A percentile compares a stretch with the other conserved stretches of the same genome.
Conservation (phyloP, 2,113 vertebrate genomes). For the Otolemur garnettii region DNA sequence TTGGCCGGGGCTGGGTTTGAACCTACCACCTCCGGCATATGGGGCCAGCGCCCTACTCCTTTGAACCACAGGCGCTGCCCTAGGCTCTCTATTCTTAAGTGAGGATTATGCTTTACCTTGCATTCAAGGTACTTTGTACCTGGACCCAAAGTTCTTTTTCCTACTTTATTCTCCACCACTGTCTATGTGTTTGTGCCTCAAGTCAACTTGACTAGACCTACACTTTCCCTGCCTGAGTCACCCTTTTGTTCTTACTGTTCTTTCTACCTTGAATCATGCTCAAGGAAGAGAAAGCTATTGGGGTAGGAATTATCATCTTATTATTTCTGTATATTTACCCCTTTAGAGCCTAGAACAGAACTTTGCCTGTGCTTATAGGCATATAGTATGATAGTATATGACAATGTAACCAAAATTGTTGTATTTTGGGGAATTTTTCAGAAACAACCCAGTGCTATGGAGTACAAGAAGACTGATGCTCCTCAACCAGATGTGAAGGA, state of each 20-base stretch:
- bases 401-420: not conserved
- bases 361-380: not conserved
- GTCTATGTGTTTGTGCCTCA: not conserved
- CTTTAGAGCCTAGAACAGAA: not conserved
- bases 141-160: not conserved
- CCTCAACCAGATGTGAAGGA: conserved; percentile 97
- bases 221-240: not conserved
- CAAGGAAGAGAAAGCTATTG: not conserved
- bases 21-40: too few relatives aligned
- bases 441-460: conserved; percentile 93
- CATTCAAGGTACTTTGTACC: not conserved
- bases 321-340: not conserved
- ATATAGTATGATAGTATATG: not conserved
- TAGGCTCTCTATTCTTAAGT: not conserved
- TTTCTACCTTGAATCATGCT: not conserved
- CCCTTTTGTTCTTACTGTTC: not conserved
- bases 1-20: too few relatives aligned
- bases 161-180: not conserved
- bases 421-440: conserved; percentile 77
- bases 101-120: not conserved
- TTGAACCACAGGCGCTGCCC: too few relatives aligned
- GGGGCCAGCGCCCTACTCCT: too few relatives aligned
- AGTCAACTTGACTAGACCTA: not conserved
- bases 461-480: conserved; percentile 98
- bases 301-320: not conserved